phyloP scores from a whole-genome alignment of 1,140 invertebrate species.

The Aphaenogaster floridana region DNA sequence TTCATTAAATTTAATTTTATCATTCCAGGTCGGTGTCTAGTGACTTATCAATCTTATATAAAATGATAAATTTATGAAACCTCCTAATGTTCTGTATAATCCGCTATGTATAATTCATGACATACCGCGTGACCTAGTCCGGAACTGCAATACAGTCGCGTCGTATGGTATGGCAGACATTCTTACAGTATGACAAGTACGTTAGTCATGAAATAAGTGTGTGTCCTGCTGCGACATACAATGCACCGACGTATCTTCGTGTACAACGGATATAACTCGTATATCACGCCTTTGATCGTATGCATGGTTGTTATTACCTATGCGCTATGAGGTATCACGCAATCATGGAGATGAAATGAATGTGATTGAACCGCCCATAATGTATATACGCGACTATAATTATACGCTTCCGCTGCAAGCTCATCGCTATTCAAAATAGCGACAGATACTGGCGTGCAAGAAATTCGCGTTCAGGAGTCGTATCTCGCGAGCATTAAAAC shows the following conservation, averaged over 20 bases:
- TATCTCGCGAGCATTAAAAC: conserved; percentile 5
- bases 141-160: conserved; percentile 37
- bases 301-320: conserved; percentile 39
- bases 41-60: conserved; percentile 54
- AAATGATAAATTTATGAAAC: conserved; percentile 53
- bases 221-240: conserved; percentile 2
- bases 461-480: conserved; percentile 13
- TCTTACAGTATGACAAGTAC: conserved; percentile 46
- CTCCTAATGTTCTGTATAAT: conserved; percentile 49
- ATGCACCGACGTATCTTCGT: conserved; percentile 17
- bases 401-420: conserved; percentile 32
- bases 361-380: conserved; percentile 52
- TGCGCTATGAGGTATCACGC: conserved; percentile 43
- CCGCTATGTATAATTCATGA: conserved; percentile 54
- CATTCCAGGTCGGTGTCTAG: neutral
- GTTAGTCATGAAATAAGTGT: conserved; percentile 53
- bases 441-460: neutral
- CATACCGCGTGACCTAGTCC: conserved; percentile 41
- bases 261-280: conserved; percentile 56
- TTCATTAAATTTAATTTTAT: conserved; percentile 48
- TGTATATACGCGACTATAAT: conserved; percentile 44
- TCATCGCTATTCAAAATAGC: conserved; percentile 53
- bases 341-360: conserved; percentile 58
- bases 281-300: conserved; percentile 59
- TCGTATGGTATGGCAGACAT: conserved; percentile 5